Percentiles rank a stretch among this genome's conserved stretches.
These are phyloP conservation scores for Epiperipatus broadwayi DNA, from an alignment of 2,888 invertebrate species.

Conservation along the genomic window DNA sequence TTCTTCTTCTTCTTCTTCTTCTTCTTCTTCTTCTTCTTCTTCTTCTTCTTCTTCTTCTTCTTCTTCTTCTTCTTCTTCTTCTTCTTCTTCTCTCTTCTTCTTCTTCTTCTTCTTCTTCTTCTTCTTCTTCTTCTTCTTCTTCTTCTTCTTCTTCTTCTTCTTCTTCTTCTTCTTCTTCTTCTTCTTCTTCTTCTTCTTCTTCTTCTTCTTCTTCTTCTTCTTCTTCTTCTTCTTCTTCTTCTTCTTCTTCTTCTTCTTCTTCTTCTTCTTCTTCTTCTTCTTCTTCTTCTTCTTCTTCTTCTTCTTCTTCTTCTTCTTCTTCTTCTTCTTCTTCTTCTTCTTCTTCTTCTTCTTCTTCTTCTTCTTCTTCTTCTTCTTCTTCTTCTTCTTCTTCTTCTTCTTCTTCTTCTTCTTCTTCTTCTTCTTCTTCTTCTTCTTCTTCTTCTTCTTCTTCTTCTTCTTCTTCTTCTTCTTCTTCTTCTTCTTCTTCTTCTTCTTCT, in stretches of 20 bases:
- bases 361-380: slow-evolving; percentile 3
- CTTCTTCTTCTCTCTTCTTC: too few species aligned
- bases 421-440: slow-evolving; percentile 3
- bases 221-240: slow-evolving; percentile 3
- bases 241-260: slow-evolving; percentile 3
- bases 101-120: slow-evolving; percentile 3
- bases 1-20: too few species aligned
- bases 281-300: slow-evolving; percentile 3
- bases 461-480: slow-evolving; percentile 3
- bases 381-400: slow-evolving; percentile 3
- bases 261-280: slow-evolving; percentile 3
- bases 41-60: too few species aligned
- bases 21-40: too few species aligned
- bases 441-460: slow-evolving; percentile 3
- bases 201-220: slow-evolving; percentile 3
- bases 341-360: slow-evolving; percentile 3
- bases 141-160: slow-evolving; percentile 3
- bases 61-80: too few species aligned
- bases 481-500: slow-evolving; percentile 3
- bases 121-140: slow-evolving; percentile 3
- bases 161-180: slow-evolving; percentile 3
- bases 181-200: slow-evolving; percentile 3
- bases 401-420: slow-evolving; percentile 3
- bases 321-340: slow-evolving; percentile 3
- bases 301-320: slow-evolving; percentile 3